Evolutionary conservation across 2,888 invertebrate species (phyloP), one percentile per base, ranked within the genome.

Genomic region (Dromius quadrimaculatus): DNA sequence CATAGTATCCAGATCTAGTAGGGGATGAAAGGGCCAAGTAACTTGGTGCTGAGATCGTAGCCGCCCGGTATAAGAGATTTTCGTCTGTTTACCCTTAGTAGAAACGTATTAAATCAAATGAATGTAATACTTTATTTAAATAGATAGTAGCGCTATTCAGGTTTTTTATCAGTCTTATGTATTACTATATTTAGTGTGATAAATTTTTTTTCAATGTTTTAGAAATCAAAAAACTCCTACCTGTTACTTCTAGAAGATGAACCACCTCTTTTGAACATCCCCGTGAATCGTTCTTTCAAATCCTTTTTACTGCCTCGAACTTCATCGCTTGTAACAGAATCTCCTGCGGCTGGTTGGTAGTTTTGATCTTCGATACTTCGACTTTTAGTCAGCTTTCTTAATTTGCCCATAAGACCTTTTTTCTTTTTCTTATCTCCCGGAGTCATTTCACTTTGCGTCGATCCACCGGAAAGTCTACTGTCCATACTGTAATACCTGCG

Each of bases 301-400:
- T 93, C 92, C 77, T 89, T 89, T 82, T 91, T 92, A 79, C 90
- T 90, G 6, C 85, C 85, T 76, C 86, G 85, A 59, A 85, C 84
- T 1, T 85, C 85, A 72, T 85, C 85, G 32, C 85, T 85, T 0
- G 81, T 82, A 4, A 82, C 80, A 19, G 85, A 84, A 0, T 82
- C 77, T 41, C 84, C 84, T 3, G 80, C 83, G 74, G 74, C 75
- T 34, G 75, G 75, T n/a, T 79, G 77, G 23, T 81, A 76, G 76
- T 82, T 82, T 73, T 87, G 88, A 78, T 91, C 91, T 77, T 93
- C 92, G 64, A 92, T 89, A 74, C 92, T 93, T 54, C 92, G 88
- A 1, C 94, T 92, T 82, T 94, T 95, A 1, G 94, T 94, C 62
- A 95, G 83, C 79, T 93, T 92, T 77, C 92, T 91, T 74, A 95